phyloP scores from a whole-genome alignment of 2,888 invertebrate genomes.

The Chrysomela aeneicollis region DNA sequence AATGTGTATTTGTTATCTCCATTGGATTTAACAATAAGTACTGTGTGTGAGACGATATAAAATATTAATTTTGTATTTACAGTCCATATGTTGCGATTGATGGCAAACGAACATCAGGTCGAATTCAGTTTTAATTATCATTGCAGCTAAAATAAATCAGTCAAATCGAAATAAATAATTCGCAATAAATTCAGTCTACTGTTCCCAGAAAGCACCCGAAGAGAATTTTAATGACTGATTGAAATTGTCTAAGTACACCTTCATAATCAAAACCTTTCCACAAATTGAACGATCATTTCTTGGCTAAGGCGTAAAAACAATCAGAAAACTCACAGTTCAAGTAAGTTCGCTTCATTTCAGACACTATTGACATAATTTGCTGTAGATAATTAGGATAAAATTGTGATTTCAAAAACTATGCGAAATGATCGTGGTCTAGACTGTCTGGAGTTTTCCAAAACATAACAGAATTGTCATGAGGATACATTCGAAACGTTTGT shows the following conservation, averaged over 20 bases:
- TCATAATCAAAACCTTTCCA: constrained; percentile 29
- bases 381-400: too few relatives aligned
- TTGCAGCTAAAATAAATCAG: constrained; percentile 53
- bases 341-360: too few relatives aligned
- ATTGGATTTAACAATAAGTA: constrained; percentile 28
- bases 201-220: constrained; percentile 36
- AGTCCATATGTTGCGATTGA: constrained; percentile 11
- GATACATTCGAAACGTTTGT: too few relatives aligned
- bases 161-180: constrained; percentile 54
- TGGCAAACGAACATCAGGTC: constrained; percentile 9
- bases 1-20: constrained; percentile 42
- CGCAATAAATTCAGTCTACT: constrained; percentile 57
- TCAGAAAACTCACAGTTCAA: neutral
- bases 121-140: constrained; percentile 23
- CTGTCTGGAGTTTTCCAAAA: too few relatives aligned
- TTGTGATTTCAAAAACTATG: too few relatives aligned
- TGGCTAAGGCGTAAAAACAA: neutral
- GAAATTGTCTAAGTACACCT: constrained; percentile 26
- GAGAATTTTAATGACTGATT: constrained; percentile 32
- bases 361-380: too few relatives aligned
- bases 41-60: constrained; percentile 21
- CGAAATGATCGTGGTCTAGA: too few relatives aligned
- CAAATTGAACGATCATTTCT: neutral
- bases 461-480: too few relatives aligned
- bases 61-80: constrained; percentile 12